Percentiles rank a stretch among this genome's conserved stretches.
phyloP scores from a whole-genome alignment of 2,797 vertebrate genomes.

The Xerus rutilus region DNA sequence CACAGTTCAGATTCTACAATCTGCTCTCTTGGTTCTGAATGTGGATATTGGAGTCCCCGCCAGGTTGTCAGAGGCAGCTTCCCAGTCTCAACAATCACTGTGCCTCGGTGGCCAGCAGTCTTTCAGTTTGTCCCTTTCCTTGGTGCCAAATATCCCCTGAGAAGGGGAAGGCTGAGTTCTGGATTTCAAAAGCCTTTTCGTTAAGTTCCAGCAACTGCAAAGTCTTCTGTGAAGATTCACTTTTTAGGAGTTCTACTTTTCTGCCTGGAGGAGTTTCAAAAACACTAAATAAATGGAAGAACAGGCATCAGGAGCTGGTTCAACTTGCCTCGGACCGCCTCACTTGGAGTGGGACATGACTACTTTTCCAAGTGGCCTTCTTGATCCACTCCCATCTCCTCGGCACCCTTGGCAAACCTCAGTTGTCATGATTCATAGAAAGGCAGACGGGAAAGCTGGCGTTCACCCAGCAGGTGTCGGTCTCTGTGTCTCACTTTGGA shows the following conservation, averaged over 20 bases:
- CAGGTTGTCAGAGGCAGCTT: background rate
- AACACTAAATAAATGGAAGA: background rate
- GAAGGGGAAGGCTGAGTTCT: background rate
- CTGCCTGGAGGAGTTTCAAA: constrained; percentile 30
- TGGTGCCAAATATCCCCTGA: background rate
- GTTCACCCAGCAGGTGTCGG: background rate
- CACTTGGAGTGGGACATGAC: rapidly evolving
- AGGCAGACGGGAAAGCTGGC: background rate
- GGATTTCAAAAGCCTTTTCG: constrained; percentile 15
- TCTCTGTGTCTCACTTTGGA: background rate
- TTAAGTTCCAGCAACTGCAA: background rate
- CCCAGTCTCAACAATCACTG: background rate
- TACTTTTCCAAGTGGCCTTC: background rate
- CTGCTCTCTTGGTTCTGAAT: background rate
- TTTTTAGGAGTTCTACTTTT: background rate
- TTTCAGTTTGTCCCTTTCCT: background rate
- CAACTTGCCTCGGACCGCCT: background rate
- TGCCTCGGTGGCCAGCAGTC: background rate
- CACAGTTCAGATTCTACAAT: constrained; percentile 64
- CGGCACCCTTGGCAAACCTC: background rate
- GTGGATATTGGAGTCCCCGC: background rate
- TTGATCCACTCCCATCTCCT: too few species aligned
- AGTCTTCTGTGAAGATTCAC: background rate
- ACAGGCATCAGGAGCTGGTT: background rate
- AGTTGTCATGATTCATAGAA: background rate